Percentiles rank a stretch among this genome's conserved stretches.
These are phyloP conservation scores for Gymnoscelis rufifasciata DNA, from an alignment of 2,888 invertebrate species.

Conservation along the genomic window DNA sequence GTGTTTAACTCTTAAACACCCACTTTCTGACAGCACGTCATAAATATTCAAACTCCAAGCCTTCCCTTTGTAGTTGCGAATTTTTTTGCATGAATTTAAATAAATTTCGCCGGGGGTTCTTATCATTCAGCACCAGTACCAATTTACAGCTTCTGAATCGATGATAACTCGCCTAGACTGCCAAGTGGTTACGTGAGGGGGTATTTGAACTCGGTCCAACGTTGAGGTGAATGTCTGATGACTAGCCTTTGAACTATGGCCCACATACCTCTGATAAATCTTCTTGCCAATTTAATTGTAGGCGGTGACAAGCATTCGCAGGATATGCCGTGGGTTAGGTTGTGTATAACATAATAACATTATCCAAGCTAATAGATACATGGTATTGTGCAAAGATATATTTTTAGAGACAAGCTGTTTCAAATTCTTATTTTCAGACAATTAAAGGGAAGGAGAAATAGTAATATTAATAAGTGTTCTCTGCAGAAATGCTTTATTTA, in stretches of 20 bases:
- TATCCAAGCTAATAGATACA: too few relatives aligned
- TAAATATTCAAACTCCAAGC: neutral
- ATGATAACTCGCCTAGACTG: conserved; percentile 11
- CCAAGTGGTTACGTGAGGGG: conserved; percentile 10
- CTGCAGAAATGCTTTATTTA: too few relatives aligned
- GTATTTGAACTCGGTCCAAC: conserved; percentile 14
- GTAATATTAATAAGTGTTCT: too few relatives aligned
- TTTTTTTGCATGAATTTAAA: conserved; percentile 5
- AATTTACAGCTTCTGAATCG: conserved; percentile 12
- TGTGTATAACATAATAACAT: too few relatives aligned
- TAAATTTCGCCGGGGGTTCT: conserved; percentile 1
- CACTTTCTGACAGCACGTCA: neutral
- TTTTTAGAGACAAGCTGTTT: too few relatives aligned
- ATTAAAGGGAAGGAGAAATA: too few relatives aligned
- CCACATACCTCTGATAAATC: conserved; percentile 1
- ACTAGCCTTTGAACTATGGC: conserved; percentile 8
- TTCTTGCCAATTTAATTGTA: too few relatives aligned
- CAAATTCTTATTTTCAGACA: too few relatives aligned
- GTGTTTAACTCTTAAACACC: neutral
- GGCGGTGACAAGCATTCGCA: too few relatives aligned
- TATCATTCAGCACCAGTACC: conserved; percentile 7
- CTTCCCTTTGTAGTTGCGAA: conserved; percentile 1
- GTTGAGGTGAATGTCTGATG: conserved; percentile 15
- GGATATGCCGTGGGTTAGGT: too few relatives aligned
- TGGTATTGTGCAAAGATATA: neutral